Percentiles rank a stretch among this genome's conserved stretches.
Conservation (phyloP, 2,888 invertebrate species). For the Brachypterus glaber region DNA sequence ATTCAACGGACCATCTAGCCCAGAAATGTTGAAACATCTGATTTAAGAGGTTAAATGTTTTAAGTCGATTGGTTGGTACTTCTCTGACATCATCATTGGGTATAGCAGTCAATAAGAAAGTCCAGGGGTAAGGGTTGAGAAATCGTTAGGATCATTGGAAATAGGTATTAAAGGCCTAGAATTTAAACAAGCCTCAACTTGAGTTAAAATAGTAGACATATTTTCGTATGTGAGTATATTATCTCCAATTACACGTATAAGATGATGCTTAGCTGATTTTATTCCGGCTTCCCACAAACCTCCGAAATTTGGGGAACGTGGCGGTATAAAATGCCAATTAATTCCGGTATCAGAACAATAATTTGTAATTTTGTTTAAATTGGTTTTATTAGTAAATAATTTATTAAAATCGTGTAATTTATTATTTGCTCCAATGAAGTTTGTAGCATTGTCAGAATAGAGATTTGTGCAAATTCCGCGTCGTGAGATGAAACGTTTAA, state of each 20-base stretch:
- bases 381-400: too few species aligned
- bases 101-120: too few species aligned
- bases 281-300: slow-evolving; percentile 17
- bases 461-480: slow-evolving; percentile 7
- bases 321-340: slow-evolving; percentile 29
- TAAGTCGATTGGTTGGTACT: slow-evolving; percentile 12
- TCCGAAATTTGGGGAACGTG: slow-evolving; percentile 26
- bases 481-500: slow-evolving; percentile 10
- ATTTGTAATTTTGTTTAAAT: neutral
- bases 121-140: slow-evolving; percentile 17
- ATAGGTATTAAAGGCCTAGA: slow-evolving; percentile 25
- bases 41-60: slow-evolving; percentile 17
- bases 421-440: slow-evolving; percentile 12
- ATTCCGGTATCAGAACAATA: slow-evolving; percentile 14
- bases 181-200: slow-evolving; percentile 27
- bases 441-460: slow-evolving; percentile 13
- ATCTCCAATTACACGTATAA: slow-evolving; percentile 22
- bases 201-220: slow-evolving; percentile 21
- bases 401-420: slow-evolving; percentile 7
- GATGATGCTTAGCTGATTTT: slow-evolving; percentile 25
- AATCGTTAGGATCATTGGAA: slow-evolving; percentile 21
- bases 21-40: slow-evolving; percentile 18
- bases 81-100: slow-evolving; percentile 16
- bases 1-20: slow-evolving; percentile 20
- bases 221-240: slow-evolving; percentile 25